Percentiles rank a stretch among this genome's conserved stretches.
phyloP scores from a whole-genome alignment of 1,140 invertebrate species.

The Oreohelix idahoensis region DNA sequence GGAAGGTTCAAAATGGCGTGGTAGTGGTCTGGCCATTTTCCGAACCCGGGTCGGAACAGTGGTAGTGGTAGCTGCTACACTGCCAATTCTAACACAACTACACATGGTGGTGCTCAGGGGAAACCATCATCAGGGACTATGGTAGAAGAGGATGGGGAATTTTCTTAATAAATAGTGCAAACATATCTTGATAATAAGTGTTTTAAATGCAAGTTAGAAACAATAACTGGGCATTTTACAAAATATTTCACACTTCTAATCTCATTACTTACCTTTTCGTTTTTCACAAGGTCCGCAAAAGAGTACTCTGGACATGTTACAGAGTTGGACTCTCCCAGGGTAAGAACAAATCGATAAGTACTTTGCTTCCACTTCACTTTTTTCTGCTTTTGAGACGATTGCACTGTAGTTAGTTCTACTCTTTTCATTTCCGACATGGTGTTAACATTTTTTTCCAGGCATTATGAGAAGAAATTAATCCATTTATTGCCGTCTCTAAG shows the following conservation, averaged over 20 bases:
- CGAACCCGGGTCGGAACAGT: conserved; percentile 3
- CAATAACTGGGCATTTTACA: background rate
- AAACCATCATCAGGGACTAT: no score
- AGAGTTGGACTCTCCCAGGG: conserved; percentile 29
- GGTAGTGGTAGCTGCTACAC: background rate
- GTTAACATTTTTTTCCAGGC: conserved; percentile 25
- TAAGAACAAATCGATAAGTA: conserved; percentile 22
- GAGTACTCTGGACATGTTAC: conserved; percentile 37
- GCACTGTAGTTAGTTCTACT: conserved; percentile 14
- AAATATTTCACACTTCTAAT: background rate
- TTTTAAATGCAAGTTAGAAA: background rate
- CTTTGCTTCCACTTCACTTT: conserved; percentile 31
- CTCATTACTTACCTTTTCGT: conserved; percentile 17
- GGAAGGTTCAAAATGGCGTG: conserved; percentile 30
- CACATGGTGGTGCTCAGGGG: background rate
- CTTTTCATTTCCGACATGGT: conserved; percentile 36
- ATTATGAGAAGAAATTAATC: background rate
- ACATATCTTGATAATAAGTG: no score
- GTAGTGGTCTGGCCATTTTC: conserved; percentile 36
- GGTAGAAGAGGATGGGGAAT: no score
- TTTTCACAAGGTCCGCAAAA: conserved; percentile 35
- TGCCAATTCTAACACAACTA: background rate
- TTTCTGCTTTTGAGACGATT: conserved; percentile 14
- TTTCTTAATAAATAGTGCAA: no score
- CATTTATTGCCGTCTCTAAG: conserved; percentile 7